Evolutionary conservation across 2,888 invertebrate genomes (phyloP).

Genomic region (Lasioglossum oenotherae): DNA sequence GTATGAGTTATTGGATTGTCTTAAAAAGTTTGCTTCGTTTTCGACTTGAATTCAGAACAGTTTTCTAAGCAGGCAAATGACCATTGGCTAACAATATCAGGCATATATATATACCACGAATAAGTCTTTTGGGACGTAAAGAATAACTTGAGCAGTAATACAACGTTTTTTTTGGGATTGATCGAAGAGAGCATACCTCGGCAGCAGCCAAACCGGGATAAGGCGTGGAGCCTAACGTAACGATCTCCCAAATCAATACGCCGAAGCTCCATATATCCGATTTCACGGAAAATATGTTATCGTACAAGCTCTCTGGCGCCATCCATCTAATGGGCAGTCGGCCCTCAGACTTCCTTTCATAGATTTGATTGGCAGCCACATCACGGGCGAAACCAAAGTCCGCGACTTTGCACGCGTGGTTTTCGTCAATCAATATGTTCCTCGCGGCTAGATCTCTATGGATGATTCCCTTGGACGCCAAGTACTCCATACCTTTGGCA

Average conservation of each 20-base stretch:
- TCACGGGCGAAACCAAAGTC: slow-evolving; percentile 98
- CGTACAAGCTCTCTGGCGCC: slow-evolving; percentile 97
- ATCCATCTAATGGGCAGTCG: slow-evolving; percentile 93
- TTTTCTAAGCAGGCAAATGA: neutral
- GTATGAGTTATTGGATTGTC: no score
- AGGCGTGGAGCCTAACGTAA: slow-evolving; percentile 97
- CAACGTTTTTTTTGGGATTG: neutral
- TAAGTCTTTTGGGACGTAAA: neutral
- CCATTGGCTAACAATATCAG: no score
- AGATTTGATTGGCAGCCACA: slow-evolving; percentile 94
- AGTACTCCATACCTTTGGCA: slow-evolving; percentile 83
- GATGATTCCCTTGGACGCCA: slow-evolving; percentile 87
- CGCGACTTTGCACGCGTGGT: slow-evolving; percentile 95
- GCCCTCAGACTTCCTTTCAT: slow-evolving; percentile 93
- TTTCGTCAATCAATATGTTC: slow-evolving; percentile 94
- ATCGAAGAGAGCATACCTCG: slow-evolving; percentile 87
- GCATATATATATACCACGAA: neutral
- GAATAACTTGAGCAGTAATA: neutral
- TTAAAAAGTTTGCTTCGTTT: neutral
- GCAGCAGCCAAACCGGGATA: slow-evolving; percentile 97
- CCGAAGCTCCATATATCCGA: slow-evolving; percentile 99
- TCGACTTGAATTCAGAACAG: neutral
- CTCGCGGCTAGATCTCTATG: slow-evolving; percentile 96
- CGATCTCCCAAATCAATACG: slow-evolving; percentile 97
- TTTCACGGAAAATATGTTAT: slow-evolving; percentile 96